Evolutionary conservation across 2,797 vertebrate genomes (phyloP).

Genomic region (Catharus ustulatus): DNA sequence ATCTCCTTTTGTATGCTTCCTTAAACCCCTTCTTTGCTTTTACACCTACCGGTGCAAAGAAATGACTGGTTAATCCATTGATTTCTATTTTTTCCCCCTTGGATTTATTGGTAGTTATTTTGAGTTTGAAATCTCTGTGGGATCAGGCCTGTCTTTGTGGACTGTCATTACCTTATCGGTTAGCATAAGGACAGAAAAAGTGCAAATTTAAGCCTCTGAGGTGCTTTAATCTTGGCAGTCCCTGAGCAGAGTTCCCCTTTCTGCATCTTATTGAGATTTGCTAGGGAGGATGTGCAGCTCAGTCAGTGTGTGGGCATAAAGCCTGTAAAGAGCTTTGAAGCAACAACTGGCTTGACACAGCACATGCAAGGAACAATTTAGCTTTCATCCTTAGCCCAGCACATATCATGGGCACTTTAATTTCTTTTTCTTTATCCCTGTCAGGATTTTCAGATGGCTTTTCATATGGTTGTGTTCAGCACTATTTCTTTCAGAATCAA

Average conservation of each 20-base stretch:
- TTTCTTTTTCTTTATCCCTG: not conserved
- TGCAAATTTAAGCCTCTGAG: conserved; percentile 25
- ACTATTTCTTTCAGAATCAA: conserved; percentile 27
- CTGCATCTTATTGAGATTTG: not conserved
- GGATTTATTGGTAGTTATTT: conserved; percentile 1
- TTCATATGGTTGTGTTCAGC: conserved; percentile 1
- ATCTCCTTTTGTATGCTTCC: not conserved
- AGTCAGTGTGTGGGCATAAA: conserved; percentile 49
- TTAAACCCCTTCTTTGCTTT: conserved; percentile 16
- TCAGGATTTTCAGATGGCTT: conserved; percentile 37
- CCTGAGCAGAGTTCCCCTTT: conserved; percentile 18
- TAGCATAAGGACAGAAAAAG: conserved; percentile 22
- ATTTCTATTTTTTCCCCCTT: not conserved
- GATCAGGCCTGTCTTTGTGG: not conserved
- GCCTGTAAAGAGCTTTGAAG: conserved; percentile 58
- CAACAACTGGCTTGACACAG: conserved; percentile 33
- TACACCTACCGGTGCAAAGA: not conserved
- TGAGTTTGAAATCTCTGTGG: not conserved
- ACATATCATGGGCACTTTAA: not conserved
- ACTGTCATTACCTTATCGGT: not conserved
- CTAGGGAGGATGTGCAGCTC: conserved; percentile 12
- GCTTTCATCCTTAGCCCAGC: conserved; percentile 23
- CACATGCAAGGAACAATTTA: conserved; percentile 4
- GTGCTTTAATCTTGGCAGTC: conserved; percentile 26
- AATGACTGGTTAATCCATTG: not conserved